Conservation (phyloP, 2,888 invertebrate genomes). For the Eristalis pertinax region DNA sequence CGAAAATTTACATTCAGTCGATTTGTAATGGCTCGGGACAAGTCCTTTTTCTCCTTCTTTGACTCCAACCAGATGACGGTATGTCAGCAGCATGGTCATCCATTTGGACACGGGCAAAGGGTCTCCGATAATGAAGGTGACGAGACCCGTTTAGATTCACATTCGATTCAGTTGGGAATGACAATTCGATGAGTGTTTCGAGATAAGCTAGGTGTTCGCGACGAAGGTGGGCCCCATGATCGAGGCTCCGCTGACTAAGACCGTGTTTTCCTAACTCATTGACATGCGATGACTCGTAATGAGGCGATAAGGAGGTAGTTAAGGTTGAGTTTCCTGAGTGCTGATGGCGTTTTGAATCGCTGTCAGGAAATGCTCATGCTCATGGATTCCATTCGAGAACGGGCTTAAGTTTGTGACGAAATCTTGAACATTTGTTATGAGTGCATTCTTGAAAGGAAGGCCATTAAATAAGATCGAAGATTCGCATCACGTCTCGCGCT, state of each 20-base stretch:
- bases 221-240: not conserved
- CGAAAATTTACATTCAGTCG: not conserved
- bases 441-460: too few relatives aligned
- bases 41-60: not conserved
- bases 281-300: too few relatives aligned
- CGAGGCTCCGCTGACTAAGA: not conserved
- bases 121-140: not conserved
- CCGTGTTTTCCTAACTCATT: too few relatives aligned
- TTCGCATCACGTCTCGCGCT: too few relatives aligned
- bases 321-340: too few relatives aligned
- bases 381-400: too few relatives aligned
- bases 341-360: too few relatives aligned
- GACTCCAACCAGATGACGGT: not conserved
- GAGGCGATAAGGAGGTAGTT: too few relatives aligned
- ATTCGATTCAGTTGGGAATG: not conserved
- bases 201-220: not conserved
- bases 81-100: not conserved
- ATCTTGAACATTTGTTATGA: too few relatives aligned
- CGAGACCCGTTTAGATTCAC: not conserved
- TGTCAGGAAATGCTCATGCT: too few relatives aligned
- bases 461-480: too few relatives aligned
- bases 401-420: too few relatives aligned
- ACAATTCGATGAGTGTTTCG: not conserved
- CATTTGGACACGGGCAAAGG: not conserved
- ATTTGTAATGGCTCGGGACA: not conserved